Evolutionary conservation across 2,797 vertebrate species (phyloP), one percentile per base, ranked within the genome.

Genomic region (Australoheros facetus): DNA sequence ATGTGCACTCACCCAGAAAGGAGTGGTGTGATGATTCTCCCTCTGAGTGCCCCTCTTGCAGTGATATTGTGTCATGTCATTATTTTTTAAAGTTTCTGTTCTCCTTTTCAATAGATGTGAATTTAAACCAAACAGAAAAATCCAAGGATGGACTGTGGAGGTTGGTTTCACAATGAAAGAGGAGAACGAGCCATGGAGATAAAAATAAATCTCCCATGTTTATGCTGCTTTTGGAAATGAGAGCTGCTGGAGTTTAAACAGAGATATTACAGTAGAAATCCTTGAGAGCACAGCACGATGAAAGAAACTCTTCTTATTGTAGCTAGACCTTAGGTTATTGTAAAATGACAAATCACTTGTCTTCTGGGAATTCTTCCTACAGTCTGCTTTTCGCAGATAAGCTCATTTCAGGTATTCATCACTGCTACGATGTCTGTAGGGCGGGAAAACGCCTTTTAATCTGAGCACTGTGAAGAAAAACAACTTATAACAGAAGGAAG

Each of bases 401-500:
- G 56, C 30, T 66, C 1, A 71, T 57, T 70, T 70, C 79, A 79
- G 80, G 78, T 82, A 78, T 85, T 87, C 81, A 45, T 84, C 84
- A 75, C 23, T 14, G 48, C 23, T 76, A 14, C 23, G 30, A 55
- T 78, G 76, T 74, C 76, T 85, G 72, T 4, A 45, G 76, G 78
- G 58, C 16, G 26, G 42, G 42, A 71, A 58, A 71, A 72, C 2
- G 60, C n/a, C 57, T 69, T 86, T 86, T 87, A 82, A 85, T 83
- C 80, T 21, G 3, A 77, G 37, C 53, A 13, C 9, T 42, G 74
- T 57, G 54, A 62, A 77, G 73, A 60, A 85, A 82, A 87, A 66
- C 66, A 79, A 78, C 73, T 80, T 3, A 13, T 71, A 75, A 69
- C 56, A 28, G 48, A 30, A 28, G 10, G 56, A 64, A 39, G 72